phyloP scores from a whole-genome alignment of 2,888 invertebrate genomes.

The Rotaria sp. region DNA sequence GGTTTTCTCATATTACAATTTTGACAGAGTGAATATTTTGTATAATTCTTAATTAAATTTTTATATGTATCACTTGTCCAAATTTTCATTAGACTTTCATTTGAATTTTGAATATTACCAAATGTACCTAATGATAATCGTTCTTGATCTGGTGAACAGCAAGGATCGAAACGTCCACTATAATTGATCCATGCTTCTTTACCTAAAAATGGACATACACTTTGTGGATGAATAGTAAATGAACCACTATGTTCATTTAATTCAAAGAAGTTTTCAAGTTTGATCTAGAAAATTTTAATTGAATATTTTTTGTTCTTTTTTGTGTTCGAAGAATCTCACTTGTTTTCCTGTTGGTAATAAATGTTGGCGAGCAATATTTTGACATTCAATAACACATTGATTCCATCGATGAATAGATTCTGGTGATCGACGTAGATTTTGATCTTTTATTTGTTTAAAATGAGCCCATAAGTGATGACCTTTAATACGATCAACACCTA shows the following conservation, averaged over 20 bases:
- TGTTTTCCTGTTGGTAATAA: constrained; percentile 8
- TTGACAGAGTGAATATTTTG: not conserved
- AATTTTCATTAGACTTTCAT: not conserved
- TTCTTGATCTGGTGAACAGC: constrained; percentile 5
- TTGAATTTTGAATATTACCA: not conserved
- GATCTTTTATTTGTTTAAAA: constrained; percentile 19
- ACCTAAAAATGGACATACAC: not conserved
- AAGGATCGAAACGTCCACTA: not conserved
- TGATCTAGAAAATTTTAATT: not conserved
- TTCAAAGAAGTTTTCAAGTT: constrained; percentile 25
- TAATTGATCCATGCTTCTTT: constrained; percentile 22
- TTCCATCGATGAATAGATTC: not conserved
- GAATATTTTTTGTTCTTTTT: too few species aligned
- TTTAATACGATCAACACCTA: constrained; percentile 14
- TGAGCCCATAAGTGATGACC: constrained; percentile 27
- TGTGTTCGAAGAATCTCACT: not conserved
- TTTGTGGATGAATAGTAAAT: not conserved
- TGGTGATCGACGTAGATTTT: not conserved
- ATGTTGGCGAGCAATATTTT: not conserved
- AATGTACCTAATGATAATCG: constrained; percentile 5
- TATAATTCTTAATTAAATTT: not conserved
- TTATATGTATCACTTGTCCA: not conserved
- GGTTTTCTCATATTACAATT: constrained; percentile 28
- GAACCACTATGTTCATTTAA: not conserved
- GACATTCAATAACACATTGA: not conserved